Conservation (phyloP, 2,888 invertebrate genomes). For the Anthophora plumipes region DNA sequence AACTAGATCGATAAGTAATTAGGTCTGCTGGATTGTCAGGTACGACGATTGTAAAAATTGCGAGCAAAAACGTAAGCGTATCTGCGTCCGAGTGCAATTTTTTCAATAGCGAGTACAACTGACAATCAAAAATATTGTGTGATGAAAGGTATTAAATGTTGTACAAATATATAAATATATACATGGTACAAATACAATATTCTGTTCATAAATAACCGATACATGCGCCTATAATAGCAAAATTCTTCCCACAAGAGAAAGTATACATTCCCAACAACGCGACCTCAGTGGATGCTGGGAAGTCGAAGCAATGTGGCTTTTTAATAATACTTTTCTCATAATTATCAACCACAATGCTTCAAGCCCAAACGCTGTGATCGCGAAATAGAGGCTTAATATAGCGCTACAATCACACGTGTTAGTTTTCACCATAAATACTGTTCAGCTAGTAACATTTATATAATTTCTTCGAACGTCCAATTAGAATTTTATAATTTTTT, state of each 20-base stretch:
- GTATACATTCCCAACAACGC: conserved; percentile 75
- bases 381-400: conserved; percentile 51
- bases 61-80: conserved; percentile 26
- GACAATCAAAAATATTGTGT: conserved; percentile 68
- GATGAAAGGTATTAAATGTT: conserved; percentile 74
- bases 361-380: conserved; percentile 81
- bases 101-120: conserved; percentile 56
- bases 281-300: conserved; percentile 76
- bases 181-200: conserved; percentile 80
- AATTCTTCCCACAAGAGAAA: conserved; percentile 73
- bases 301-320: conserved; percentile 81
- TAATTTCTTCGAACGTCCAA: conserved; percentile 45
- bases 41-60: conserved; percentile 59
- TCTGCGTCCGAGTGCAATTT: conserved; percentile 46
- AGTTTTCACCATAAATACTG: conserved; percentile 26
- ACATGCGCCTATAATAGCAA: conserved; percentile 79
- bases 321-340: conserved; percentile 64
- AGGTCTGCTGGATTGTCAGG: conserved; percentile 63
- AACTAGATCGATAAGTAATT: conserved; percentile 66
- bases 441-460: conserved; percentile 31
- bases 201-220: conserved; percentile 80
- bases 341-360: conserved; percentile 80
- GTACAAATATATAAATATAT: conserved; percentile 75
- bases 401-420: conserved; percentile 32
- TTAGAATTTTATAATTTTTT: conserved; percentile 19